A percentile compares a stretch with the other conserved stretches of the same genome.
Evolutionary conservation across 2,888 invertebrate genomes (phyloP).

Genomic region (Clusia tigrina): DNA sequence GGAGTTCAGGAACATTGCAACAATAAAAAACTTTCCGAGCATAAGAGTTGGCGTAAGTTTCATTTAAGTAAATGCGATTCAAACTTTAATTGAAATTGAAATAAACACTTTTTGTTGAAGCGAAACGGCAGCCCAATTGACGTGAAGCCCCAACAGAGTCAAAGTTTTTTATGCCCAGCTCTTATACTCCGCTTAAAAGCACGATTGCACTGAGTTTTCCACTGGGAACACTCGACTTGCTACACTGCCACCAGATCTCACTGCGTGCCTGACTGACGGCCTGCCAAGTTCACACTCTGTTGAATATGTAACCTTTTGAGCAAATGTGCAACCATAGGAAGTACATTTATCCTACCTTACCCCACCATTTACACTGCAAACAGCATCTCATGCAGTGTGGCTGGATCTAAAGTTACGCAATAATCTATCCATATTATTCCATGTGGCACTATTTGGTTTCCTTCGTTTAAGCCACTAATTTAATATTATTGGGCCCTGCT

Average conservation of each 20-base stretch:
- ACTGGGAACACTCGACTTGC: too few species aligned
- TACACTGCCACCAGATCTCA: neutral
- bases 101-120: constrained; percentile 41
- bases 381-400: too few species aligned
- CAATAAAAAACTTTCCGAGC: constrained; percentile 28
- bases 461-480: constrained; percentile 20
- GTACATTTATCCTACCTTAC: too few species aligned
- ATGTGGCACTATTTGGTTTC: too few species aligned
- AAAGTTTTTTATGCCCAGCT: neutral
- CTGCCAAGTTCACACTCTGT: neutral
- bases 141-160: constrained; percentile 11
- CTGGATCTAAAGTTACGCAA: too few species aligned
- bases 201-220: too few species aligned
- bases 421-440: too few species aligned
- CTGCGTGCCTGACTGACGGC: neutral
- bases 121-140: constrained; percentile 32
- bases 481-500: too few species aligned
- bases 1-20: constrained; percentile 20
- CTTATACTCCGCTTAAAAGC: too few species aligned
- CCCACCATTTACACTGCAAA: too few species aligned
- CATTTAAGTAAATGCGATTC: constrained; percentile 33
- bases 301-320: neutral
- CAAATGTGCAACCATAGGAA: too few species aligned
- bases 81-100: constrained; percentile 55
- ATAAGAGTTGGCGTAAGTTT: constrained; percentile 26